Conservation (phyloP, 2,797 vertebrate genomes). For the Pseudochirops cupreus region DNA sequence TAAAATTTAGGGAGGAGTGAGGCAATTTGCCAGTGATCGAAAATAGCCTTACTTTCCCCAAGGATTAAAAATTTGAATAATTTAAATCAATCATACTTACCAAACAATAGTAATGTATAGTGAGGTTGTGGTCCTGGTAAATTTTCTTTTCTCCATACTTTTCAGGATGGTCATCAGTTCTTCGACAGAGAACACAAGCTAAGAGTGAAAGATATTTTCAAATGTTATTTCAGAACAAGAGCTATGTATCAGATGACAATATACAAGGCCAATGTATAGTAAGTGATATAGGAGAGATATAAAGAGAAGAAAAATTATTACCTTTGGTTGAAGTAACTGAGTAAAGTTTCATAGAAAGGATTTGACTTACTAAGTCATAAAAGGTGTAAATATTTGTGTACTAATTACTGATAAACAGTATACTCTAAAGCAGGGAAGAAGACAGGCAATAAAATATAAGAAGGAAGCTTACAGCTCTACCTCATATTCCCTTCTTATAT, state of each 20-base stretch:
- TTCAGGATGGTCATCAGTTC: slow-evolving; percentile 91
- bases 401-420: not conserved
- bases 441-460: not conserved
- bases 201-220: slow-evolving; percentile 56
- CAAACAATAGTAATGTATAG: slow-evolving; percentile 96
- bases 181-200: slow-evolving; percentile 94
- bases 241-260: not conserved
- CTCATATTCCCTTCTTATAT: not conserved
- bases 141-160: slow-evolving; percentile 94
- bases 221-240: not conserved
- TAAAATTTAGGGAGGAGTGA: slow-evolving; percentile 1
- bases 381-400: not conserved
- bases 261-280: not conserved
- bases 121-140: slow-evolving; percentile 88
- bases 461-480: not conserved
- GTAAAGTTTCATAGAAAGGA: not conserved
- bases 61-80: slow-evolving; percentile 30
- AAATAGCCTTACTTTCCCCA: slow-evolving; percentile 53
- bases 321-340: not conserved
- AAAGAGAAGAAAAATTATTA: not conserved
- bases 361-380: not conserved
- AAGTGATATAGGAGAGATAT: not conserved
- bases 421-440: not conserved
- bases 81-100: slow-evolving; percentile 85
- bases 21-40: slow-evolving; percentile 51